These are phyloP conservation scores for Dascillus cervinus DNA, from an alignment of 2,888 invertebrate species.

Conservation along the genomic window DNA sequence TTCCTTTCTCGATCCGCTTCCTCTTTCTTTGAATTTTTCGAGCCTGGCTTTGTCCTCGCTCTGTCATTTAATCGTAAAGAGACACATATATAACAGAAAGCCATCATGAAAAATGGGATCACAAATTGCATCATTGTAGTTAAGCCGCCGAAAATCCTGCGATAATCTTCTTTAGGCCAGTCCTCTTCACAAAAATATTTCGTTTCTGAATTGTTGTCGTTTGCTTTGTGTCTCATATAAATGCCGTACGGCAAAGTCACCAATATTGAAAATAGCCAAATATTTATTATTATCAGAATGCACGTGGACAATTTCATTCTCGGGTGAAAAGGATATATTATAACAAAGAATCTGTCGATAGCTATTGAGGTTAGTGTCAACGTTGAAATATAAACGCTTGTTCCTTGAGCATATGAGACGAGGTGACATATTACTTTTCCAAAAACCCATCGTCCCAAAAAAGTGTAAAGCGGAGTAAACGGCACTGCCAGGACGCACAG, in stretches of 20 bases:
- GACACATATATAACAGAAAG: constrained; percentile 89
- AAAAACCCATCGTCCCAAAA: constrained; percentile 88
- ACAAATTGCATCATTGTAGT: constrained; percentile 90
- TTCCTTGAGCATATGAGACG: constrained; percentile 89
- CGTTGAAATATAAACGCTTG: constrained; percentile 95
- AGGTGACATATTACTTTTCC: constrained; percentile 86
- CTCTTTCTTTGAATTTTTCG: constrained; percentile 76
- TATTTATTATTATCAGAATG: constrained; percentile 73
- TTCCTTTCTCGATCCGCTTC: constrained; percentile 86
- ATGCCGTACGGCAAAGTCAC: constrained; percentile 89
- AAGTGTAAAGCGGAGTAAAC: constrained; percentile 92
- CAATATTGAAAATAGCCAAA: constrained; percentile 84
- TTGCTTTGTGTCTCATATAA: constrained; percentile 59
- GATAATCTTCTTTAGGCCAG: constrained; percentile 80
- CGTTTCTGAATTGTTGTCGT: constrained; percentile 28
- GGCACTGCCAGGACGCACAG: constrained; percentile 91
- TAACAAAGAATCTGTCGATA: constrained; percentile 94
- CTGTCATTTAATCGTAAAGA: constrained; percentile 80
- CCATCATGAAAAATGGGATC: constrained; percentile 88
- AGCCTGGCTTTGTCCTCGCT: constrained; percentile 76
- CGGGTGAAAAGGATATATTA: constrained; percentile 91
- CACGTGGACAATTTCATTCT: constrained; percentile 86
- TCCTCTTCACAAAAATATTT: constrained; percentile 71
- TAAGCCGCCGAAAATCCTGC: constrained; percentile 75
- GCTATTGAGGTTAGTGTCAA: constrained; percentile 95